Conservation (phyloP, 2,797 vertebrate species). For the Pelochelys cantorii region DNA sequence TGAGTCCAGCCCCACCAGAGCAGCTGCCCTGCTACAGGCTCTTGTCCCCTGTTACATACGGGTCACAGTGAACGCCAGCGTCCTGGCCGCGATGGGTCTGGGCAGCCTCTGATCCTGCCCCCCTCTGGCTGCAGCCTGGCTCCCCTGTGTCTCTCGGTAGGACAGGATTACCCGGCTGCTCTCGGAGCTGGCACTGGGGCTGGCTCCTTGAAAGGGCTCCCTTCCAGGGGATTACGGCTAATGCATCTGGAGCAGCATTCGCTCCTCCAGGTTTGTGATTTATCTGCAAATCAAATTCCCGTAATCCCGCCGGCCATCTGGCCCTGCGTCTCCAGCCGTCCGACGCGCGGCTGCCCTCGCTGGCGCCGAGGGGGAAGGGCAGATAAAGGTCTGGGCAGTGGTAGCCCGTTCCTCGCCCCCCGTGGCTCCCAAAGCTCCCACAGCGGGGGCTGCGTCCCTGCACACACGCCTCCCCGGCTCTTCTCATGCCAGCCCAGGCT, state of each 20-base stretch:
- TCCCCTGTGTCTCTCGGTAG: background rate
- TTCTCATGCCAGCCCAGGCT: background rate
- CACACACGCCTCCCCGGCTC: background rate
- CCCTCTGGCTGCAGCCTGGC: background rate
- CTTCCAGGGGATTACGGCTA: conserved; percentile 72
- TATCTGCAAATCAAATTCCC: conserved; percentile 76
- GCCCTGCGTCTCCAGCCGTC: conserved; percentile 16
- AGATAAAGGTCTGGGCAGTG: background rate
- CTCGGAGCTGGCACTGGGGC: background rate
- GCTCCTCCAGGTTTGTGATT: conserved; percentile 70
- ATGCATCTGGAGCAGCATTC: conserved; percentile 68
- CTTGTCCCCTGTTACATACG: conserved; percentile 7
- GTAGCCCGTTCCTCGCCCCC: background rate
- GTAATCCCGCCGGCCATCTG: conserved; percentile 78
- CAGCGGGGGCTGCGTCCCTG: background rate
- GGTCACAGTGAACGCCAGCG: background rate
- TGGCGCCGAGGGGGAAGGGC: background rate
- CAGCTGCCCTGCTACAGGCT: background rate
- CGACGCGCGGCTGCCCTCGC: background rate
- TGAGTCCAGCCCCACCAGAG: conserved; percentile 29
- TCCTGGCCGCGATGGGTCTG: background rate
- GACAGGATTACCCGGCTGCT: conserved; percentile 68
- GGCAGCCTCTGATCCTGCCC: conserved; percentile 29
- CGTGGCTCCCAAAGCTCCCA: too few relatives aligned
- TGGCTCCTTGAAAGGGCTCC: conserved; percentile 62